A percentile compares a stretch with the other conserved stretches of the same genome.
Evolutionary conservation across 2,797 vertebrate genomes (phyloP).

Genomic region (Apogon hyalosoma): DNA sequence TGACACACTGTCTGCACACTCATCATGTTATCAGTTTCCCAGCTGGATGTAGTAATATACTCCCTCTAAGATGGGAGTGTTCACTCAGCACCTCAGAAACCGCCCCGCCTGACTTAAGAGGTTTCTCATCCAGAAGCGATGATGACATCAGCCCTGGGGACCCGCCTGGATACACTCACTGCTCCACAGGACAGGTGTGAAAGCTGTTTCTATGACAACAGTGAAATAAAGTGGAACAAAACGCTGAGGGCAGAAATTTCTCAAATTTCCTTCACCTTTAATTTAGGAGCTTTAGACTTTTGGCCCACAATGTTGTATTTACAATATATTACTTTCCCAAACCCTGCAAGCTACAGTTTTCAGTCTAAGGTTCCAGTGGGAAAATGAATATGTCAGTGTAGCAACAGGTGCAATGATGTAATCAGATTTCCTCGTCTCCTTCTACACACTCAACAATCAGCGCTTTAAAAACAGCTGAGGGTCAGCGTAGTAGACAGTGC

Average conservation of each 20-base stretch:
- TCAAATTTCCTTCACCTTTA: slow-evolving; percentile 41
- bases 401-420: slow-evolving; percentile 78
- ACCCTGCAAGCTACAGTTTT: slow-evolving; percentile 30
- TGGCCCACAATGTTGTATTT: slow-evolving; percentile 21
- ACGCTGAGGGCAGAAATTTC: slow-evolving; percentile 37
- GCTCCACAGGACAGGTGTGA: slow-evolving; percentile 54
- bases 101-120: slow-evolving; percentile 13
- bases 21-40: slow-evolving; percentile 43
- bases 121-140: slow-evolving; percentile 33
- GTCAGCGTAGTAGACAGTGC: slow-evolving; percentile 5
- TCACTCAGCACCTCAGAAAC: slow-evolving; percentile 63
- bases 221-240: slow-evolving; percentile 31
- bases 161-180: slow-evolving; percentile 36
- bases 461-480: slow-evolving; percentile 15
- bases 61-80: slow-evolving; percentile 43
- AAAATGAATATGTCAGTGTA: slow-evolving; percentile 39
- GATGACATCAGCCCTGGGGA: slow-evolving; percentile 42
- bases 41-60: slow-evolving; percentile 37
- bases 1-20: slow-evolving; percentile 36
- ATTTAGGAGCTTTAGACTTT: slow-evolving; percentile 15
- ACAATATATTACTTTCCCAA: slow-evolving; percentile 23
- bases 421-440: slow-evolving; percentile 41
- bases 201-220: slow-evolving; percentile 42
- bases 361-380: slow-evolving; percentile 43
- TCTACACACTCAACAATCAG: slow-evolving; percentile 21